Percentiles rank a stretch among this genome's conserved stretches.
phyloP scores from a whole-genome alignment of 2,797 vertebrate genomes.

The Cheirogaleus major region DNA sequence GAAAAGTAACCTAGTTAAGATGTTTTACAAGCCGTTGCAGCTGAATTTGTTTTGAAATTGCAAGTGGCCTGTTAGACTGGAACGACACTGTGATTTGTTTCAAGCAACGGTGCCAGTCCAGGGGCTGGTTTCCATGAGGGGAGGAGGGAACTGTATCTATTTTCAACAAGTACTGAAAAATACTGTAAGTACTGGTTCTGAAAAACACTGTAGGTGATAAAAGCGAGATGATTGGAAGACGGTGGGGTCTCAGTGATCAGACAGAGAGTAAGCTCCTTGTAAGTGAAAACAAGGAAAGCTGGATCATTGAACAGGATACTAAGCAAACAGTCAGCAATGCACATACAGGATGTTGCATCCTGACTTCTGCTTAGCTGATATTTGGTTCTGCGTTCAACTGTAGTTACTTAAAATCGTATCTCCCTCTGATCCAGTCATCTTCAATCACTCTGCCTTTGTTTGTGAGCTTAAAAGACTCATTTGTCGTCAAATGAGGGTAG shows the following conservation, averaged over 20 bases:
- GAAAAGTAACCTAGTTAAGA: slow-evolving; percentile 72
- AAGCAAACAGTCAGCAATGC: background rate
- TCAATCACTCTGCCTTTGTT: background rate
- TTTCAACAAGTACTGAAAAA: slow-evolving; percentile 10
- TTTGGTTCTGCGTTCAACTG: background rate
- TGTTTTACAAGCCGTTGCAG: slow-evolving; percentile 40
- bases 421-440: background rate
- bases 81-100: slow-evolving; percentile 34
- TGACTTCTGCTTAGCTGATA: background rate
- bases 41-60: slow-evolving; percentile 63
- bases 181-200: background rate
- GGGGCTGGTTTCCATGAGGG: background rate
- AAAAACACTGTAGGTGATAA: background rate
- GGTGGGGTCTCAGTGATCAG: background rate
- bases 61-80: slow-evolving; percentile 27
- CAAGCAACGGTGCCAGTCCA: background rate
- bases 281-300: background rate
- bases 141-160: background rate
- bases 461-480: background rate
- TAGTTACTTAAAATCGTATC: background rate
- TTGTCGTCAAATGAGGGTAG: background rate
- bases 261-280: background rate
- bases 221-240: background rate
- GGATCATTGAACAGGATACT: background rate
- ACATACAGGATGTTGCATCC: too few relatives aligned